Conservation (phyloP, 1,140 invertebrate genomes). For the Drosophila sp. region DNA sequence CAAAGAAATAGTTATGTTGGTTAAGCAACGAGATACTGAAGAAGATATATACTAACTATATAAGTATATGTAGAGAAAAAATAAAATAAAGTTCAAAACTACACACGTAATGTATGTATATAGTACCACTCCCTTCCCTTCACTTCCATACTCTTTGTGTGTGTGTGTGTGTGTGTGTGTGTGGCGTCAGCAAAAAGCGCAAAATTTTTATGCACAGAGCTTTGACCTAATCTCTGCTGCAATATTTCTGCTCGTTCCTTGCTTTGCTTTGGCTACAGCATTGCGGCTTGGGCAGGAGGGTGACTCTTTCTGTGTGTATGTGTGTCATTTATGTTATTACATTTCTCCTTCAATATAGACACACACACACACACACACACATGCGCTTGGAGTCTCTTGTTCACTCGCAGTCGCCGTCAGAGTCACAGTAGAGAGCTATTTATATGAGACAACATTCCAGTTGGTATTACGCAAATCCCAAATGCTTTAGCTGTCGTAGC, state of each 20-base stretch:
- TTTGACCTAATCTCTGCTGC: slow-evolving; percentile 81
- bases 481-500: slow-evolving; percentile 81
- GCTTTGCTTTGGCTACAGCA: slow-evolving; percentile 38
- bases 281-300: not conserved
- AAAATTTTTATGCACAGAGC: slow-evolving; percentile 71
- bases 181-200: slow-evolving; percentile 59
- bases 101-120: slow-evolving; percentile 15
- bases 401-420: slow-evolving; percentile 26
- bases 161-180: slow-evolving; percentile 33
- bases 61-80: not conserved
- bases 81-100: slow-evolving; percentile 26
- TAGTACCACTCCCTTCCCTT: not conserved
- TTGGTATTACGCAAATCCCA: slow-evolving; percentile 80
- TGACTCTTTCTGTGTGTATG: slow-evolving; percentile 35
- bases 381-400: not conserved
- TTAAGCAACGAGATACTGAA: slow-evolving; percentile 32
- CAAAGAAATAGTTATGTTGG: slow-evolving; percentile 44
- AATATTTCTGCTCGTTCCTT: slow-evolving; percentile 74
- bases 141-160: not conserved
- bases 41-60: slow-evolving; percentile 11
- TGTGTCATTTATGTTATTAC: slow-evolving; percentile 79
- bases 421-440: slow-evolving; percentile 61
- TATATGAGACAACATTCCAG: slow-evolving; percentile 81
- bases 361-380: slow-evolving; percentile 1
- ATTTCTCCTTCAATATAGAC: slow-evolving; percentile 53